A percentile compares a stretch with the other conserved stretches of the same genome.
phyloP scores from a whole-genome alignment of 2,797 vertebrate genomes.

The Propithecus perrieri region DNA sequence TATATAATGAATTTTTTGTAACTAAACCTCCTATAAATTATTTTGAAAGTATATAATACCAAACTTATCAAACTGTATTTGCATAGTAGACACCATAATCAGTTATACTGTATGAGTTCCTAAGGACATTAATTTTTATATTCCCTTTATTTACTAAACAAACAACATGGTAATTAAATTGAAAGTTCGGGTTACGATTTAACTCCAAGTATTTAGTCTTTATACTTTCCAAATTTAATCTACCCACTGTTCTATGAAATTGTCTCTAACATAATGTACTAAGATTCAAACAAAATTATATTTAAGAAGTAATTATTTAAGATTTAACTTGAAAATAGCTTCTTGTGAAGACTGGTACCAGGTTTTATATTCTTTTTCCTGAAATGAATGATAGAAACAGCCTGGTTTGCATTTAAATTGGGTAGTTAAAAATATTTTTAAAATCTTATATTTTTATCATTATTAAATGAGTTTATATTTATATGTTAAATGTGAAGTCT shows the following conservation, averaged over 20 bases:
- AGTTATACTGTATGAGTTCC: slow-evolving; percentile 43
- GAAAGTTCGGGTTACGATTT: slow-evolving; percentile 58
- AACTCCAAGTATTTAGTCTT: slow-evolving; percentile 45
- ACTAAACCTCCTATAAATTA: slow-evolving; percentile 64
- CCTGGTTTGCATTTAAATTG: slow-evolving; percentile 57
- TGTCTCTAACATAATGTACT: slow-evolving; percentile 61
- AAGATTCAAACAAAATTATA: slow-evolving; percentile 78
- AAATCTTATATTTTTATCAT: not conserved
- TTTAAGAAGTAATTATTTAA: slow-evolving; percentile 79
- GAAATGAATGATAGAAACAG: not conserved
- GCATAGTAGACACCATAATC: slow-evolving; percentile 64
- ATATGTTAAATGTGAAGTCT: slow-evolving; percentile 25
- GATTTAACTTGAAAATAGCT: slow-evolving; percentile 69
- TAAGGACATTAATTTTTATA: slow-evolving; percentile 65
- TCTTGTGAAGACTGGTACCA: not conserved
- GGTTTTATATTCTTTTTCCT: slow-evolving; percentile 63
- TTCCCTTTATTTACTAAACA: slow-evolving; percentile 75
- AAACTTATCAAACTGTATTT: slow-evolving; percentile 74
- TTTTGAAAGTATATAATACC: slow-evolving; percentile 42
- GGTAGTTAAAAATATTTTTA: slow-evolving; percentile 62
- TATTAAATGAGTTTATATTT: slow-evolving; percentile 11
- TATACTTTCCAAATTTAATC: slow-evolving; percentile 76
- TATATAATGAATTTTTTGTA: slow-evolving; percentile 63
- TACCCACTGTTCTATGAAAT: slow-evolving; percentile 67
- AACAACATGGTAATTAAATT: slow-evolving; percentile 71